A percentile compares a stretch with the other conserved stretches of the same genome.
phyloP scores from a whole-genome alignment of 2,113 vertebrate species.

The rat (Rattus norvegicus) region DNA sequence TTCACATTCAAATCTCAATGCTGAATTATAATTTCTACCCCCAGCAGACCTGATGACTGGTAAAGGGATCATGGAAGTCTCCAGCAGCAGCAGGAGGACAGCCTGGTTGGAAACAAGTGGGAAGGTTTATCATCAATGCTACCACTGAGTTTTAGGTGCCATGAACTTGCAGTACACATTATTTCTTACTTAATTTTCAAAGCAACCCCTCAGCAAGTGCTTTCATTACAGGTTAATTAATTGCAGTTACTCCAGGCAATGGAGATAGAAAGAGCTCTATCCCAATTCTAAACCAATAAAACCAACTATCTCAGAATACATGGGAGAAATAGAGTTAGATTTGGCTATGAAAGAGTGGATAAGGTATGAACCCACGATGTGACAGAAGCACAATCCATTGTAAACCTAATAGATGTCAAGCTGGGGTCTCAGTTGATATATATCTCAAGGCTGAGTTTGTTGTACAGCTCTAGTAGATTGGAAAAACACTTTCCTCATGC shows the following conservation, averaged over 20 bases:
- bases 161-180: not conserved
- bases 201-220: not conserved
- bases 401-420: not conserved
- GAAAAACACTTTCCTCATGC: not conserved
- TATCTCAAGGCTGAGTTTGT: not conserved
- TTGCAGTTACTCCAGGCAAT: not conserved
- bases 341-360: not conserved
- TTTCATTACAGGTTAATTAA: slow-evolving; percentile 38
- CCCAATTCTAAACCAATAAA: not conserved
- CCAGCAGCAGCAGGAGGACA: not conserved
- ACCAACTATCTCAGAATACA: not conserved
- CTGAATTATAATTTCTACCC: not conserved
- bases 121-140: not conserved
- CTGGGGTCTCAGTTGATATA: not conserved
- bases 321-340: not conserved
- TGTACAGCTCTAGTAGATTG: not conserved
- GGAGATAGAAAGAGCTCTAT: not conserved
- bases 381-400: not conserved
- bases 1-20: not conserved
- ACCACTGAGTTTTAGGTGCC: not conserved
- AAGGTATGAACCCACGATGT: not conserved
- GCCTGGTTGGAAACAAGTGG: not conserved
- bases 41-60: not conserved
- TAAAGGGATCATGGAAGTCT: not conserved
- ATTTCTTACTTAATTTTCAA: slow-evolving; percentile 36